Evolutionary conservation across 1,140 invertebrate species (phyloP), one percentile per base, ranked within the genome.

Genomic region (Bombus cullumanus): DNA sequence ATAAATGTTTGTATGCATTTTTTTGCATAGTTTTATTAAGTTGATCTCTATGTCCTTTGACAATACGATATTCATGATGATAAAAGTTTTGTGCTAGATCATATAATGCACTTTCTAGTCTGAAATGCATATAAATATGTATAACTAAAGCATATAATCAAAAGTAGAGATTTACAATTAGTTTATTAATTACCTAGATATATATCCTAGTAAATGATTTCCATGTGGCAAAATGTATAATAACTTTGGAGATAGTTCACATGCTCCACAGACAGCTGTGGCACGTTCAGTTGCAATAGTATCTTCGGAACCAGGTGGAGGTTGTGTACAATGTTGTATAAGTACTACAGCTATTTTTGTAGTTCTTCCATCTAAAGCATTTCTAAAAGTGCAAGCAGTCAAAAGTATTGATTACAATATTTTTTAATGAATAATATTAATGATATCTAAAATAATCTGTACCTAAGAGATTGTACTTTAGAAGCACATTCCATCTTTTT

Each of bases 51-150:
- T 99, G 98, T 64, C 96, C 96, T 94, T 98, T 98, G 12, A 99
- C 97, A 79, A 97, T 96, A 92, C 97, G 97, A n/a, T 98, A 97
- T 95, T 98, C 97, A 81, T 97, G 97, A 86, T 98, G 97, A 95
- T 99, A 99, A 95, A 99, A 99, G 86, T 96, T 97, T 94, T 99
- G 98, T 4, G 98, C 97, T 87, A 99, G 96, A 92, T 99, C 99
- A 95, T 97, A 97, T 93, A 99, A 98, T 68, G 98, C 98, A 93
- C 97, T 98, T 95, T 99, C 99, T 85, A 99, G 94, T 88, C 98
- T 97, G 68, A 37, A 84, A 86, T 28, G 69, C n/a, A 47, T 31
- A 57, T 66, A 41, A 68, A 37, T 69, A 66, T 69, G 22, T 31
- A 53, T 78, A 74, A 69, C 64, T 53, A 43, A 6, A 77, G 82